Percentiles rank a stretch among this genome's conserved stretches.
phyloP scores from a whole-genome alignment of 1,140 invertebrate species.

The Andricus grossulariae region DNA sequence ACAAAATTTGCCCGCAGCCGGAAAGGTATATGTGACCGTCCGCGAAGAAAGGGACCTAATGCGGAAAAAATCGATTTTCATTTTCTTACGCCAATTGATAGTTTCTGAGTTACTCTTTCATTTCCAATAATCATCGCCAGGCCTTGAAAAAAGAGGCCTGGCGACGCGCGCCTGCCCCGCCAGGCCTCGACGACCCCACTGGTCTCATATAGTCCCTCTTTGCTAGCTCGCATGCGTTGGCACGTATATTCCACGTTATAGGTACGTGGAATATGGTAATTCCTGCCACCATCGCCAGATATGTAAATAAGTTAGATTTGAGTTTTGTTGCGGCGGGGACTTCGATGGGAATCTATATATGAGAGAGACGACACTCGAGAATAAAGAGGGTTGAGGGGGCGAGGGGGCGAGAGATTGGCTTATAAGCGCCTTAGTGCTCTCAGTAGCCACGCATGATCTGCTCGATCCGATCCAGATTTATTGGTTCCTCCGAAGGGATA shows the following conservation, averaged over 20 bases:
- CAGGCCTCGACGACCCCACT: too few species aligned
- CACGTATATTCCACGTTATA: slow-evolving; percentile 62
- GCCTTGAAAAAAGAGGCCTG: too few species aligned
- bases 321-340: slow-evolving; percentile 68
- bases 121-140: too few species aligned
- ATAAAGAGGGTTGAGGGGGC: slow-evolving; percentile 45
- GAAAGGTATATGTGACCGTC: too few species aligned
- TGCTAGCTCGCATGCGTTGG: slow-evolving; percentile 60
- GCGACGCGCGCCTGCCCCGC: too few species aligned
- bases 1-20: too few species aligned
- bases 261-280: slow-evolving; percentile 72
- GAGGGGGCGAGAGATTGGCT: slow-evolving; percentile 36
- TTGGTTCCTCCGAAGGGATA: slow-evolving; percentile 63
- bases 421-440: slow-evolving; percentile 69
- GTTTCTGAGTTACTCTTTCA: too few species aligned
- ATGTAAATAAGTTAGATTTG: slow-evolving; percentile 76
- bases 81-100: too few species aligned
- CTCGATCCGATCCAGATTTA: slow-evolving; percentile 71
- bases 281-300: slow-evolving; percentile 69
- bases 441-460: slow-evolving; percentile 66
- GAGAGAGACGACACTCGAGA: slow-evolving; percentile 43
- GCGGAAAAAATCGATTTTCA: too few species aligned
- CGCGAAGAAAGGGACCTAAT: too few species aligned
- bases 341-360: slow-evolving; percentile 71
- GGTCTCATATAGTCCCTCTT: slow-evolving; percentile 35